phyloP scores from a whole-genome alignment of 2,113 vertebrate genomes.

The Tursiops truncatus region DNA sequence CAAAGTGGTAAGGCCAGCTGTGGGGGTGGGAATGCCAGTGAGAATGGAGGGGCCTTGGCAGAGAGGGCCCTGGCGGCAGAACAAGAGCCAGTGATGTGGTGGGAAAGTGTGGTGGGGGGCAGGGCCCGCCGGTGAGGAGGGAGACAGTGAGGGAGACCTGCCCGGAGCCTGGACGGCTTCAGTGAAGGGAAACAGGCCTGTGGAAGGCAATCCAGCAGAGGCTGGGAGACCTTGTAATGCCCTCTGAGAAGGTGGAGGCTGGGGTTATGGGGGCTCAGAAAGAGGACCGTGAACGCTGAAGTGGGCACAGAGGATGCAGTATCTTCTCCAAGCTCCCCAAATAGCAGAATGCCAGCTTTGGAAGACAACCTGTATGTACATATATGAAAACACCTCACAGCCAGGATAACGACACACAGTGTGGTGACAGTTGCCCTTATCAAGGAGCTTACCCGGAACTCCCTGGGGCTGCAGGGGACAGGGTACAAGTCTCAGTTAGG shows the following conservation, averaged over 20 bases:
- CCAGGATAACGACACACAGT: background rate
- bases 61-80: background rate
- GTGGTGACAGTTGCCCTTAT: background rate
- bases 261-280: background rate
- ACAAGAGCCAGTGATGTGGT: background rate
- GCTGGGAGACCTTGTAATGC: background rate
- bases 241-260: background rate
- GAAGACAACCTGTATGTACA: background rate
- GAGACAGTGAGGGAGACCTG: background rate
- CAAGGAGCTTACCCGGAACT: background rate
- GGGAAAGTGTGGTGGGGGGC: background rate
- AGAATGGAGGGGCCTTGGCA: background rate
- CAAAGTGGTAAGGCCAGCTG: background rate
- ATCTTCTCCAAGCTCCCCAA: background rate
- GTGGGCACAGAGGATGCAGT: background rate
- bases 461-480: background rate
- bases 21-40: background rate
- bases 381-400: background rate
- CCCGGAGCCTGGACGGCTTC: background rate
- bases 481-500: background rate
- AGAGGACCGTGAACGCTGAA: background rate
- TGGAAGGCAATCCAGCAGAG: background rate
- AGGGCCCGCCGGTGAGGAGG: background rate
- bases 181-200: background rate
- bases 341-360: background rate